Evolutionary conservation across 2,888 invertebrate species (phyloP), one percentile per base, ranked within the genome.

Genomic region (Eurytoma adleriae): DNA sequence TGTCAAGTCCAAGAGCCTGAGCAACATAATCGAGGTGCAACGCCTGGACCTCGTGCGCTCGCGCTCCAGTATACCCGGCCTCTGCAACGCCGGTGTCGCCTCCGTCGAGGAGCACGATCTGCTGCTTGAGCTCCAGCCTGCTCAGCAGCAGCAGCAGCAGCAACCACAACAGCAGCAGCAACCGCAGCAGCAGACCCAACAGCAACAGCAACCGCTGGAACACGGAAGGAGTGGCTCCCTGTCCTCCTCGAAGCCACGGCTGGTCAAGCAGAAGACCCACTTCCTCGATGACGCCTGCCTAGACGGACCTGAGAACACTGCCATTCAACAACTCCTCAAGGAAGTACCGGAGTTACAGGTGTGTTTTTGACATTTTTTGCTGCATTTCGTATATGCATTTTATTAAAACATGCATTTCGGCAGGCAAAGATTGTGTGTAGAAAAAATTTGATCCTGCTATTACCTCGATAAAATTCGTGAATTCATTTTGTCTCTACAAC

Each of bases 191-290:
- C 30, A 66, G 18, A n/a, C 13, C 20, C 40, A 54, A 14, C 68
- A 67, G 52, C 56, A 61, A 20, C 50, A 50, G 54, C 56, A 57
- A n/a, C 16, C 16, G 27, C 16, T 5, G 12, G 86, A n/a, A 12
- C 14, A 67, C 74, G 79, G 57, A 52, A 81, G 69, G 79, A 82
- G 70, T 80, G 72, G 16, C 79, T 82, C 30, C 81, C 76, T 52
- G 13, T 83, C 79, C 2, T 77, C 83, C 3, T 82, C 87, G 48
- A 93, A 93, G 88, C 96, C 96, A 24, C 93, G 94, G 85, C 92
- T 97, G 71, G 96, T 96, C 14, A 97, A 97, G 91, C 97, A 97
- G 91, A 97, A 97, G 90, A 96, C 96, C 0, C 94, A 96, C 80
- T 94, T 96, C 88, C 95, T 96, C 87, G 96, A 96, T 57, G 90